These are phyloP conservation scores for Schizothorax lantsangensis DNA, from an alignment of 2,797 vertebrate genomes.

Conservation along the genomic window DNA sequence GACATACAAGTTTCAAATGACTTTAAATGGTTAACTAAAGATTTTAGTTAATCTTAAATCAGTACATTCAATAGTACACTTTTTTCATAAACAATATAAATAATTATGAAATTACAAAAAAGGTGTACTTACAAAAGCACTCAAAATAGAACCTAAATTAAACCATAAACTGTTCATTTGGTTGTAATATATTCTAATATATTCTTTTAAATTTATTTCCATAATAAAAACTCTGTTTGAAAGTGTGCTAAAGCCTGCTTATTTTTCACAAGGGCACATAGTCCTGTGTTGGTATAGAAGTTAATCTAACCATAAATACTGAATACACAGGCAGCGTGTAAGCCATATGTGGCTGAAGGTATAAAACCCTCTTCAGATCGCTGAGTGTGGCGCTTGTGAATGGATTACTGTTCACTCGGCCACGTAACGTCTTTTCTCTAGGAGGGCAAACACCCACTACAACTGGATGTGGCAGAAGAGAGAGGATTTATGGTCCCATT, in stretches of 20 bases:
- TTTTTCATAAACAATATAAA: neutral
- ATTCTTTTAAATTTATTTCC: neutral
- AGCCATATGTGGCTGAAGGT: constrained; percentile 42
- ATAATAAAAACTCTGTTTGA: no score
- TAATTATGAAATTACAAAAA: neutral
- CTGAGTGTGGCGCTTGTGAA: constrained; percentile 58
- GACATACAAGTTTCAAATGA: neutral
- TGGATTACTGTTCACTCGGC: constrained; percentile 65
- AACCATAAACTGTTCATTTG: neutral
- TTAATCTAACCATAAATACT: constrained; percentile 59
- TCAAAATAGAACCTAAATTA: neutral
- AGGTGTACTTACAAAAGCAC: neutral
- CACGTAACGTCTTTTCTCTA: constrained; percentile 62
- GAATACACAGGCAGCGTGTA: constrained; percentile 46
- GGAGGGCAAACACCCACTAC: constrained; percentile 57
- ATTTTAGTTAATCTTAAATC: neutral
- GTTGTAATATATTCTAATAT: neutral
- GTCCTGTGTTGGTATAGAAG: constrained; percentile 55
- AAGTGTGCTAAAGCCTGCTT: constrained; percentile 11
- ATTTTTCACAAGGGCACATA: constrained; percentile 22
- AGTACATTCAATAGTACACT: neutral
- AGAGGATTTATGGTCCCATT: constrained; percentile 47
- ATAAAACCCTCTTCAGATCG: constrained; percentile 61
- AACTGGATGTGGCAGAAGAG: constrained; percentile 32
- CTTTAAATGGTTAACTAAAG: neutral